Base-by-base conservation (phyloP, 2,113 vertebrate species). In the Pangasianodon gigas region DNA sequence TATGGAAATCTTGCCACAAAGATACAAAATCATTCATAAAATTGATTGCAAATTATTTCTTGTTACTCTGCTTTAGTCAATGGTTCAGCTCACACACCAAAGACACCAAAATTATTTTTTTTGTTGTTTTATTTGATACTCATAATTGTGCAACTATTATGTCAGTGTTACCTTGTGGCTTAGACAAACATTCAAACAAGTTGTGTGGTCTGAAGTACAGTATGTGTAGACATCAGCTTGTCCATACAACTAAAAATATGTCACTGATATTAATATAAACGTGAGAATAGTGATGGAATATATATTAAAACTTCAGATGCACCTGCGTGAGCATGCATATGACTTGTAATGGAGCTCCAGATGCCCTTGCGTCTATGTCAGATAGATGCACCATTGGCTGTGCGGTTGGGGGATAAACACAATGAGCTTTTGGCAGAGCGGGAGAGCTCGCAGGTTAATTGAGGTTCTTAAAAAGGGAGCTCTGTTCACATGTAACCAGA, bases 401-500 rank as follows among this genome's bases (percentile, higher is more conserved):
- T 83, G 83, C 92, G 91, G 93, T 90, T 90, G 90, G 91, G 87
- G 92, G 86, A 29, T 87, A 89, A 91, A 92, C 93, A 96, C 94
- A 96, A 95, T 95, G 93, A 94, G 91, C 91, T 91, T 92, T 93
- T 94, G 93, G 94, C 95, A 93, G 93, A 92, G 90, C 79, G 88
- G 93, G 91, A 90, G 93, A 91, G 90, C 94, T 95, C 92, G 93
- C 93, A 92, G 95, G 94, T 95, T 95, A 95, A 96, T 93, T 89
- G 92, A 94, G 93, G 92, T 92, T 92, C 94, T 96, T 95, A 94
- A 96, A 96, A 95, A 95, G 94, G 82, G 93, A 95, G 94, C 95
- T 96, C 96, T 96, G 96, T 96, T 96, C 94, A 90, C 92, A 10
- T 84, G 96, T 95, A 96, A 96, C 95, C 89, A 93, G 96, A 96